A percentile compares a stretch with the other conserved stretches of the same genome.
Conservation (phyloP, 2,113 vertebrate species). For the Heloderma charlesbogerti region DNA sequence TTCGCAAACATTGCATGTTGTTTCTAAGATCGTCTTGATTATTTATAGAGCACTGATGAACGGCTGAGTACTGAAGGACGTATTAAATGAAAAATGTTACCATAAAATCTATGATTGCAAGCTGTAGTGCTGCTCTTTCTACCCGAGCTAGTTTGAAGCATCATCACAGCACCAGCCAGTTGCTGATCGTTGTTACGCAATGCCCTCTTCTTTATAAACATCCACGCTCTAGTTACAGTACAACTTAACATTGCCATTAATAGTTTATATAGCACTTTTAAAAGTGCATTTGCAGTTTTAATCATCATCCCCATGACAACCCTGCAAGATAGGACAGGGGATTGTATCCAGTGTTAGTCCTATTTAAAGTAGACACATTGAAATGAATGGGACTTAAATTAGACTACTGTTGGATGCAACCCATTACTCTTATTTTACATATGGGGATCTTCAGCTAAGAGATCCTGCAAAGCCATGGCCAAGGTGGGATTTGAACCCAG, state of each 20-base stretch:
- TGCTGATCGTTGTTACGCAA: background rate
- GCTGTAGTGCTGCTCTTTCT: constrained; percentile 34
- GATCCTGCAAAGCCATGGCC: background rate
- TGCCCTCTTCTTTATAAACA: background rate
- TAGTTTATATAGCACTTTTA: background rate
- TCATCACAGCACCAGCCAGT: background rate
- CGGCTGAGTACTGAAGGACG: constrained; percentile 50
- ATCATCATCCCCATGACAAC: background rate
- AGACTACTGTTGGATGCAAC: no score
- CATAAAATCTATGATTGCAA: background rate
- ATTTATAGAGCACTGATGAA: constrained; percentile 57
- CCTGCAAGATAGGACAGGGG: background rate
- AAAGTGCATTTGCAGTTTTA: background rate
- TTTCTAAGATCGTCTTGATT: constrained; percentile 52
- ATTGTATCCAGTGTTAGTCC: no score
- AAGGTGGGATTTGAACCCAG: no score
- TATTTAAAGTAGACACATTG: no score
- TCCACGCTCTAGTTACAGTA: constrained; percentile 1
- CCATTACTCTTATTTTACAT: background rate
- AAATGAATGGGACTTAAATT: no score
- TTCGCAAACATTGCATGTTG: constrained; percentile 57
- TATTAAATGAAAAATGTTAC: constrained; percentile 40
- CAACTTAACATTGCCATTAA: background rate
- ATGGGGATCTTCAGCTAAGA: background rate
- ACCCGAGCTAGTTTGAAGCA: background rate